phyloP scores from a whole-genome alignment of 2,797 vertebrate genomes.

The Syngnathus acus region DNA sequence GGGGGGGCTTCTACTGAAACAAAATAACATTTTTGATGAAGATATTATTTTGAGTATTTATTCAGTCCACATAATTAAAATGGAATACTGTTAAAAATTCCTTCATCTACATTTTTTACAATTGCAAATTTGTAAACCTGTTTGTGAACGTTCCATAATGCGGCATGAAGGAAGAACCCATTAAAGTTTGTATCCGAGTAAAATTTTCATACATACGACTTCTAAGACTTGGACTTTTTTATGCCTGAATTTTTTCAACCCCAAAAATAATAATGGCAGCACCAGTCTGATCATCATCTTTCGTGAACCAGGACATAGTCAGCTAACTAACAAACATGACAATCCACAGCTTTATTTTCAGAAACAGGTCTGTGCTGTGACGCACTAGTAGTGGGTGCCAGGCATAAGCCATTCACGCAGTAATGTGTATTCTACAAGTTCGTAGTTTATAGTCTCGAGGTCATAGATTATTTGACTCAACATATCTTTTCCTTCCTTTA shows the following conservation, averaged over 20 bases:
- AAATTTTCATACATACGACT: neutral
- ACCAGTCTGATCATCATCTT: neutral
- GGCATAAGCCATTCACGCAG: neutral
- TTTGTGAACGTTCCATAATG: neutral
- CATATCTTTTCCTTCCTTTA: constrained; percentile 44
- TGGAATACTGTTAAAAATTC: too few relatives aligned
- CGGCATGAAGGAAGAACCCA: neutral
- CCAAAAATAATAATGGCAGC: neutral
- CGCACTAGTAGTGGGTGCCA: neutral
- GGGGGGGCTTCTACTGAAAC: neutral
- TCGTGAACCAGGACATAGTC: neutral
- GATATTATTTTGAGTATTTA: neutral
- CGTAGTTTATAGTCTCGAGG: neutral
- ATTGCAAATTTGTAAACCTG: too few relatives aligned
- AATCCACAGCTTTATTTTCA: neutral
- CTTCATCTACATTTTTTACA: too few relatives aligned
- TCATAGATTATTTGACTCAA: constrained; percentile 9
- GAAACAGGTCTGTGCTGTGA: neutral
- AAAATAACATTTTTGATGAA: neutral
- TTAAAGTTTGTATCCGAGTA: neutral
- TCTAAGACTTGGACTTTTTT: neutral
- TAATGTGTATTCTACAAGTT: neutral
- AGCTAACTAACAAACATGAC: neutral
- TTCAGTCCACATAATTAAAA: too few relatives aligned
- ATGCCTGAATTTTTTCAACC: neutral